Evolutionary conservation across 2,888 invertebrate species (phyloP).

Genomic region (Troides helena): DNA sequence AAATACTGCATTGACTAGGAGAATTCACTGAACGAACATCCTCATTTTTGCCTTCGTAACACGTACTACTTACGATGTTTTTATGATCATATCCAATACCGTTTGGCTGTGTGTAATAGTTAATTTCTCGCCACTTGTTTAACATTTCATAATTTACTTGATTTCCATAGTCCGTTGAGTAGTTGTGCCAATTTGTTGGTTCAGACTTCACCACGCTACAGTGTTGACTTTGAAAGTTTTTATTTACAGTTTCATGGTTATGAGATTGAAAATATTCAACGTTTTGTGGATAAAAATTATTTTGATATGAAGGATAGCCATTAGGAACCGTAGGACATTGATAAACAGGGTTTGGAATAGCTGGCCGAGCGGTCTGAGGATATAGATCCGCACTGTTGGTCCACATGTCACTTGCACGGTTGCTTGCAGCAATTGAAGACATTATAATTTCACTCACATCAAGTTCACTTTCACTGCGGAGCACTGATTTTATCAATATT

Average conservation of each 20-base stretch:
- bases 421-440: constrained; percentile 63
- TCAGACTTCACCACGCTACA: constrained; percentile 59
- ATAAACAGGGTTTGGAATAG: constrained; percentile 54
- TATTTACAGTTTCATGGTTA: constrained; percentile 50
- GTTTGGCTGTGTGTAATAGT: constrained; percentile 58
- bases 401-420: constrained; percentile 71
- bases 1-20: constrained; percentile 61
- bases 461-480: constrained; percentile 48
- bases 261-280: constrained; percentile 51
- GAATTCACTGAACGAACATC: constrained; percentile 59
- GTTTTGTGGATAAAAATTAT: constrained; percentile 53
- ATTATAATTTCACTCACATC: constrained; percentile 40
- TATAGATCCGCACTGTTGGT: constrained; percentile 59
- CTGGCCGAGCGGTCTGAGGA: constrained; percentile 53
- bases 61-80: constrained; percentile 41
- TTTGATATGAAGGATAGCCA: constrained; percentile 56
- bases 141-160: constrained; percentile 57
- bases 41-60: constrained; percentile 48
- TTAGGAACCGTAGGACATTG: constrained; percentile 50
- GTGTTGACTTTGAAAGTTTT: constrained; percentile 43
- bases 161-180: constrained; percentile 48
- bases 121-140: constrained; percentile 65
- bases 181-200: constrained; percentile 58
- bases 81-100: constrained; percentile 51
- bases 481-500: constrained; percentile 46